Evolutionary conservation across 1,140 invertebrate species (phyloP).

Genomic region (Elymnias hypermnestra): DNA sequence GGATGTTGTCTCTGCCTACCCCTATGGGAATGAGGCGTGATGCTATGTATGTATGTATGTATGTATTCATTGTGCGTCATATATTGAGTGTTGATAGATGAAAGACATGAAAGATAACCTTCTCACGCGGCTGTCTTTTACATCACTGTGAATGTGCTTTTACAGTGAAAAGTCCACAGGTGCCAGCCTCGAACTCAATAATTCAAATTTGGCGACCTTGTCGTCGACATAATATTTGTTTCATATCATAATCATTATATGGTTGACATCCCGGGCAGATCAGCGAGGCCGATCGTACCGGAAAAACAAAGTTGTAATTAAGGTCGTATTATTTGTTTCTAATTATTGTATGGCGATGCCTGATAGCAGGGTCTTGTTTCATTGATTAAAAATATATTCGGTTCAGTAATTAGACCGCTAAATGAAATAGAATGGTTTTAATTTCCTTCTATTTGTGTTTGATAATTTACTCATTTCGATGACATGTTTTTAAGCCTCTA

Average conservation of each 20-base stretch:
- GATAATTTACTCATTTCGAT: too few species aligned
- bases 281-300: slow-evolving; percentile 29
- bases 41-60: too few species aligned
- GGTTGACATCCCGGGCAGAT: slow-evolving; percentile 51
- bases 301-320: slow-evolving; percentile 17
- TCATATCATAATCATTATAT: slow-evolving; percentile 49
- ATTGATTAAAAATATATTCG: background rate
- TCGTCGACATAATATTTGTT: slow-evolving; percentile 38
- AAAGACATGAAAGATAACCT: too few species aligned
- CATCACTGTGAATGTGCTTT: slow-evolving; percentile 5
- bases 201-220: slow-evolving; percentile 58
- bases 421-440: background rate
- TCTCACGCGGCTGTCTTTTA: background rate
- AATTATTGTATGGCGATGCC: slow-evolving; percentile 7
- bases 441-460: too few species aligned
- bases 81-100: too few species aligned
- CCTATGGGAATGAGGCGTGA: too few species aligned
- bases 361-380: slow-evolving; percentile 2
- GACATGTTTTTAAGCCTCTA: too few species aligned
- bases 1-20: too few species aligned
- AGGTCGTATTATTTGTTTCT: slow-evolving; percentile 16
- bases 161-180: slow-evolving; percentile 34
- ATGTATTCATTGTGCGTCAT: too few species aligned
- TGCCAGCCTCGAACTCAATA: slow-evolving; percentile 55
- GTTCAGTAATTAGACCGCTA: background rate